Conservation (phyloP, 2,888 invertebrate species). For the Epinotia bilunana region DNA sequence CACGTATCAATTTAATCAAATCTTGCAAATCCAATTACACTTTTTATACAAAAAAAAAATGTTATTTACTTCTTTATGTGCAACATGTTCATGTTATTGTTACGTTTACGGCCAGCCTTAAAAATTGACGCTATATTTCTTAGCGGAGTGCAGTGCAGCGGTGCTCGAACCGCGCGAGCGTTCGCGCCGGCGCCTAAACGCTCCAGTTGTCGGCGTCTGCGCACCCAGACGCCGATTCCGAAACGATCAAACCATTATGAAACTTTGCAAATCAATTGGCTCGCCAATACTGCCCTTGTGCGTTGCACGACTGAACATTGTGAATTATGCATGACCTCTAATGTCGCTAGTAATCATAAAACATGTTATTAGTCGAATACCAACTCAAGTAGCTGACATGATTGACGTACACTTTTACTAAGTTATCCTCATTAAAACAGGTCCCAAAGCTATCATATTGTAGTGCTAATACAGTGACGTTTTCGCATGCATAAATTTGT, state of each 20-base stretch:
- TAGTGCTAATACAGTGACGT: conserved; percentile 21
- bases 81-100: not conserved
- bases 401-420: conserved; percentile 13
- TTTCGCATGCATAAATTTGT: conserved; percentile 21
- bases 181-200: conserved; percentile 73
- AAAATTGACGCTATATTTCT: conserved; percentile 17
- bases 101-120: conserved; percentile 3
- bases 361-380: conserved; percentile 23
- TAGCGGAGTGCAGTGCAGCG: conserved; percentile 57
- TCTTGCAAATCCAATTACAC: not conserved
- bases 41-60: not conserved
- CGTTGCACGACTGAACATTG: conserved; percentile 22
- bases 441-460: conserved; percentile 5
- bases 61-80: too few relatives aligned
- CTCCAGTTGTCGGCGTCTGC: conserved; percentile 73
- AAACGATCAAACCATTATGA: conserved; percentile 30
- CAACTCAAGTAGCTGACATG: conserved; percentile 13
- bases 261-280: conserved; percentile 35
- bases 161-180: conserved; percentile 53
- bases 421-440: conserved; percentile 22
- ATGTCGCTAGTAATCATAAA: conserved; percentile 23
- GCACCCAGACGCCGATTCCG: conserved; percentile 49
- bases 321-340: conserved; percentile 29
- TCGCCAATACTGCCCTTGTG: conserved; percentile 16
- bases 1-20: not conserved